Conservation (phyloP, 2,113 vertebrate genomes). For the Mus spicilegus region DNA sequence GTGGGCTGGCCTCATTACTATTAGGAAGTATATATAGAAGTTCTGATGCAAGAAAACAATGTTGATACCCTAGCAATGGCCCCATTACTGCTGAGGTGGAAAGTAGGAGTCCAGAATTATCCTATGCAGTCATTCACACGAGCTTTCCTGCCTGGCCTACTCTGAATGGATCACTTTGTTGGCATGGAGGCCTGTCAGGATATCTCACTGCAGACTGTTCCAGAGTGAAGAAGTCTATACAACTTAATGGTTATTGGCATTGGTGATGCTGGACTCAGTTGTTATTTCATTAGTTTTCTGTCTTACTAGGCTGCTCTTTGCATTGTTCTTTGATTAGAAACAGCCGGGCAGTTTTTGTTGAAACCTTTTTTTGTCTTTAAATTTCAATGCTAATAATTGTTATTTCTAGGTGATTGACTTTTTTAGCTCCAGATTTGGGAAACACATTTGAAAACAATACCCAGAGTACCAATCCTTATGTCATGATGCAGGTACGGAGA, state of each 20-base stretch:
- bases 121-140: fast-evolving
- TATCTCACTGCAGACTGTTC: neutral
- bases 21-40: too few species aligned
- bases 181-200: fast-evolving
- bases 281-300: neutral
- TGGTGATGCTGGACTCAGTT: neutral
- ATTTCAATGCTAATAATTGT: neutral
- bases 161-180: neutral
- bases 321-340: neutral
- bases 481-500: neutral
- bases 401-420: neutral
- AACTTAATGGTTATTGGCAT: neutral
- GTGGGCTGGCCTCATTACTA: too few species aligned
- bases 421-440: neutral
- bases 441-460: neutral
- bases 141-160: neutral
- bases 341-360: neutral
- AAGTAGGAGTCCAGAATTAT: neutral
- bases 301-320: neutral
- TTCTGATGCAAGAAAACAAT: neutral
- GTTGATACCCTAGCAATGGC: fast-evolving
- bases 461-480: too few species aligned
- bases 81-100: neutral
- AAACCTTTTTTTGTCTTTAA: neutral
- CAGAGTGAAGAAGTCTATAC: neutral